Evolutionary conservation across 2,113 vertebrate genomes (phyloP).

Genomic region (Pionites leucogaster): DNA sequence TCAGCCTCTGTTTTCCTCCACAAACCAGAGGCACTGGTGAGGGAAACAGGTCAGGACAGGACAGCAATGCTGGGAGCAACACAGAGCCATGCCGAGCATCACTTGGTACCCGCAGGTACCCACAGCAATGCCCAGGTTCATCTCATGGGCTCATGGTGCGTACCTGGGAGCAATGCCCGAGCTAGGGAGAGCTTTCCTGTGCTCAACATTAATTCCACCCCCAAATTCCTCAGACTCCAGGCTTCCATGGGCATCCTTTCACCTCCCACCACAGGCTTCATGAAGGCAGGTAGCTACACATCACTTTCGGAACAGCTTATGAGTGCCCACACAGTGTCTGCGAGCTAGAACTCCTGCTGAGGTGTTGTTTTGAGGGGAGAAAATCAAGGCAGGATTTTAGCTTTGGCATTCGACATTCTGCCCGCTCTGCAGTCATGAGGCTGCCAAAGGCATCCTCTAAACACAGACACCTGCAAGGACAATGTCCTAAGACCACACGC

Average conservation of each 20-base stretch:
- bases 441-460: background rate
- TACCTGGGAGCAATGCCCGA: background rate
- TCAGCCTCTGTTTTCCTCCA: background rate
- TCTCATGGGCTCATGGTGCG: background rate
- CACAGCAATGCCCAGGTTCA: background rate
- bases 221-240: rapidly evolving
- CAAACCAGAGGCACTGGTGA: background rate
- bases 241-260: background rate
- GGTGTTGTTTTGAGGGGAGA: background rate
- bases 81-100: background rate
- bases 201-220: background rate
- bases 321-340: background rate
- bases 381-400: background rate
- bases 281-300: background rate
- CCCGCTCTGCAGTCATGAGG: rapidly evolving
- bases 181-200: background rate
- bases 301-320: rapidly evolving
- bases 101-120: background rate
- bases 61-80: background rate
- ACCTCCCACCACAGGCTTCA: background rate
- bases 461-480: background rate
- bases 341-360: background rate
- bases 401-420: background rate
- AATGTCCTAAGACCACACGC: background rate
- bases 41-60: background rate